Evolutionary conservation across 1,140 invertebrate genomes (phyloP), one percentile per base, ranked within the genome.

Genomic region (Tetranychus cinnabarinus): DNA sequence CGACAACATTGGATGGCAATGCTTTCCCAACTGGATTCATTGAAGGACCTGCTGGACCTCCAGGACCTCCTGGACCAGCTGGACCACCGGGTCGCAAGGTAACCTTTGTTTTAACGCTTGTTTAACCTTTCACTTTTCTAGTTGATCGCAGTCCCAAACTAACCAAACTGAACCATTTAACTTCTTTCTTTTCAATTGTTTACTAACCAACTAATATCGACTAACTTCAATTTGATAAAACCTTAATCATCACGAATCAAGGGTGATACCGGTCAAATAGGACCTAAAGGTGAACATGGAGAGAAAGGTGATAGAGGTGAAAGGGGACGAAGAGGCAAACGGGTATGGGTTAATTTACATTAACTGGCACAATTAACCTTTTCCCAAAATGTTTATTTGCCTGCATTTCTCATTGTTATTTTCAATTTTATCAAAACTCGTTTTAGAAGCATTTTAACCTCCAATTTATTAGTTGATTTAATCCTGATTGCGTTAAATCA

Each of bases 251-350:
- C 23, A n/a, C 23, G 12, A 3, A 47, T 47, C 47, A 65, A 74
- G 68, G 88, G 87, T 45, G 73, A 78, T 33, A 77, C 83, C 50
- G 88, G 80, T 52, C 71, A 80, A 13, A 79, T 85, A 72, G 85
- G 86, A 47, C 85, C 85, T 50, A 84, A 85, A 45, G 85, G 88
- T 64, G 87, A 88, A 69, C 88, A 89, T 73, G 87, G 87, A 61
- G 85, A 88, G 68, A 78, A 83, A 68, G 89, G 90, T 66, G 75
- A 79, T 55, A 90, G 91, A 75, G 89, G 89, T 66, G 88, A 91
- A 75, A 73, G 80, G 69, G 88, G 90, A 36, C 58, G 62, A 35
- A 65, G 65, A 60, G 67, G 67, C 54, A 67, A 67, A 62, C 63
- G 65, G 63, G 66, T 67, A 64, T 56, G 42, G n/a, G 37, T 23